Base-by-base conservation (phyloP, 2,113 vertebrate species). In the Furnarius figulus region DNA sequence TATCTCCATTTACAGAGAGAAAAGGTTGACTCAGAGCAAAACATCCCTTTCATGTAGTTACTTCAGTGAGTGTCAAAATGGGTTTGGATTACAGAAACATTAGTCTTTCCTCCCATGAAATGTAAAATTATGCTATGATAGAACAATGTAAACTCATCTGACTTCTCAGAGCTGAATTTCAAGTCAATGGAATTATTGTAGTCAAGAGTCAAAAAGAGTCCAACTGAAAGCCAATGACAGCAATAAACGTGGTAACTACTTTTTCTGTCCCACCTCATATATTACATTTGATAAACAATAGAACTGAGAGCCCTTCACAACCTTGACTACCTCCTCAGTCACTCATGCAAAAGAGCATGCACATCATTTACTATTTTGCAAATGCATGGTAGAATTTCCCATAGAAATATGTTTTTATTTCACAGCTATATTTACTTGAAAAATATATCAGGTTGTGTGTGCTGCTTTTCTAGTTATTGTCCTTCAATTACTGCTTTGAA, bases 291-390 rank as follows among this genome's bases (percentile, higher is more conserved):
- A 63, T 52, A 65, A 78, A n/a, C 9, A 67, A 59, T 33, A 71
- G 35, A 79, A 44, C 8, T 37, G 12, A 23, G 21, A 85, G 33
- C 5, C 2, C 2, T 55, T 72, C 19, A 33, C 7, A 25, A 61
- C 47, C 30, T 63, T 12, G 1, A 12, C 58, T 63, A 35, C 7
- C 24, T 90, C 21, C 8, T 53, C 70, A 37, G 6, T 50, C 18
- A 61, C 27, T 78, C 44, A 35, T 14, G 5, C 0, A 1, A 11
- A 20, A 20, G 1, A 12, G 9, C 17, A 28, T 4, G 2, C 10
- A 40, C 7, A 30, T 6, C 1, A 0, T 56, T 87, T 83, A 44
- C 3, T 70, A 13, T 62, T 73, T 90, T 49, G 18, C 21, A 86
- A 90, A 83, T 50, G 9, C 4, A 53, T 18, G 17, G 20, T 39